Evolutionary conservation across 2,888 invertebrate genomes (phyloP), one percentile per base, ranked within the genome.

Genomic region (Sinhomidia bicolor): DNA sequence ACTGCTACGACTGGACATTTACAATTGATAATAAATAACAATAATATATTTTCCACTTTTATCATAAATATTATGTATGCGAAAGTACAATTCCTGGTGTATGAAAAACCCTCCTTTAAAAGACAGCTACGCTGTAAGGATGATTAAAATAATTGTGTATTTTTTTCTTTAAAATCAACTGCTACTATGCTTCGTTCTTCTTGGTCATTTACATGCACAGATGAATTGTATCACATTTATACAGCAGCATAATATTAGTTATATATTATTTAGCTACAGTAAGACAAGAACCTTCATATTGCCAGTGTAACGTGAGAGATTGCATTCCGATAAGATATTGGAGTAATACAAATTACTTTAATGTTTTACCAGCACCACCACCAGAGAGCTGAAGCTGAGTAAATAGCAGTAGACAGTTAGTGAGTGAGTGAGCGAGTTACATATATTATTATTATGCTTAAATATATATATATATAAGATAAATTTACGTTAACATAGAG

Each of bases 401-500:
- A 51, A 62, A 17, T 68, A 17, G 4, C 4, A 9, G 44, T 20
- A 62, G 20, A 41, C 7, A 36, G 36, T 7, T 36, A n/a, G n/a
- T n/a, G n/a, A n/a, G n/a, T n/a, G n/a, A n/a, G n/a, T n/a, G n/a
- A n/a, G n/a, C n/a, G n/a, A n/a, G n/a, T n/a, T n/a, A n/a, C n/a
- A n/a, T n/a, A n/a, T n/a, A n/a, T n/a, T n/a, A n/a, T n/a, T n/a
- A n/a, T n/a, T n/a, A n/a, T n/a, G n/a, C n/a, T n/a, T n/a, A n/a
- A n/a, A n/a, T n/a, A n/a, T n/a, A n/a, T n/a, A n/a, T n/a, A n/a
- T n/a, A n/a, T n/a, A 10, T 79, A 78, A 51, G 85, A 85, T 65
- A 79, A n/a, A 79, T 85, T 85, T 85, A 85, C 85, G 78, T 85
- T 85, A 85, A 85, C 85, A 85, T 85, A 85, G 85, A 78, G 78